Conservation (phyloP, 2,797 vertebrate species). For the Leptatherina wallacei region DNA sequence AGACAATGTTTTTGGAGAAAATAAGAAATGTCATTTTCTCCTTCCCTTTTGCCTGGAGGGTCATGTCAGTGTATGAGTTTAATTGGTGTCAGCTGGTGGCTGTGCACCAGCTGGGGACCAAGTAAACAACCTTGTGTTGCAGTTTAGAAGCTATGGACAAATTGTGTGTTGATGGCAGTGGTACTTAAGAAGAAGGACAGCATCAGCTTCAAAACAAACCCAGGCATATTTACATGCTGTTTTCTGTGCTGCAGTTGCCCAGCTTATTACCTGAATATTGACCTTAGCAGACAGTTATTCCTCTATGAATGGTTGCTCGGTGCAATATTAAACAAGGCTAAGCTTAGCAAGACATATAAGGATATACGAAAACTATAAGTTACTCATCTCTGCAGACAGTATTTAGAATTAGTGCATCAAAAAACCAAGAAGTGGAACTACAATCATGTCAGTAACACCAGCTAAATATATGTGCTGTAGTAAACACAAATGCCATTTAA, state of each 20-base stretch:
- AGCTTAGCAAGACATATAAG: too few species aligned
- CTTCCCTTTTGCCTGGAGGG: constrained; percentile 5
- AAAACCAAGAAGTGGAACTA: not conserved
- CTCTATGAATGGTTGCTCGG: not conserved
- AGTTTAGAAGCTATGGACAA: constrained; percentile 11
- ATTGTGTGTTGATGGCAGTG: constrained; percentile 1
- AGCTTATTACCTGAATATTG: not conserved
- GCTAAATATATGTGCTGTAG: not conserved
- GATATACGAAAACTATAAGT: too few species aligned
- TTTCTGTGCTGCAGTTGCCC: constrained; percentile 5
- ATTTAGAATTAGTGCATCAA: not conserved
- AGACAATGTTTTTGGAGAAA: constrained; percentile 7
- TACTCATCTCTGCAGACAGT: not conserved
- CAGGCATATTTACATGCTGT: constrained; percentile 11
- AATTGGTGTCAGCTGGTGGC: constrained; percentile 28
- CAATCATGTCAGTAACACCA: not conserved
- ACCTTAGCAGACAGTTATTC: not conserved
- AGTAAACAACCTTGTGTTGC: constrained; percentile 18
- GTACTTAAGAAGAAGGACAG: not conserved
- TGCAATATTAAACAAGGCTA: not conserved
- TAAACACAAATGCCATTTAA: not conserved
- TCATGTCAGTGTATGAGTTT: constrained; percentile 16
- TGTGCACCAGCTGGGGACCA: constrained; percentile 20
- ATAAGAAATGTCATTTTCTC: constrained; percentile 7
- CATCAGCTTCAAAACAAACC: constrained; percentile 9